Evolutionary conservation across 2,113 vertebrate genomes (phyloP).

Genomic region (Phyllostomus discolor): DNA sequence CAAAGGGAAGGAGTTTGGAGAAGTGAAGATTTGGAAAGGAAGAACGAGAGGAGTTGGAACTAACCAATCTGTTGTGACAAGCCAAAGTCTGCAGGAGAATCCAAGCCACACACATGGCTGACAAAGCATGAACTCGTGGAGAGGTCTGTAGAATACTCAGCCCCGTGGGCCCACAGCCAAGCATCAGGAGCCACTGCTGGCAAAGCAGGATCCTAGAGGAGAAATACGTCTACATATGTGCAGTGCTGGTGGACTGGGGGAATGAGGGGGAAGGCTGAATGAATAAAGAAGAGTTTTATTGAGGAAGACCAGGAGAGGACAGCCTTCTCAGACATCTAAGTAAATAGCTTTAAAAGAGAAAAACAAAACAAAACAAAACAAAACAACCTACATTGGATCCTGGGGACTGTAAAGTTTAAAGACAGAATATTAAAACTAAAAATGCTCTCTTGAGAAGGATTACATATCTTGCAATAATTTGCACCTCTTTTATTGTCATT

Average conservation of each 20-base stretch:
- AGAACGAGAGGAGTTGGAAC: neutral
- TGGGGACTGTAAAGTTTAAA: neutral
- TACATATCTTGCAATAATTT: neutral
- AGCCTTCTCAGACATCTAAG: neutral
- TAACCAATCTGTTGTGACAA: neutral
- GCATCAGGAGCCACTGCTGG: neutral
- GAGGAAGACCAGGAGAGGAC: neutral
- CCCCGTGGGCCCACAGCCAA: neutral
- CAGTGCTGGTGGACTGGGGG: neutral
- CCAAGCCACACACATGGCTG: neutral
- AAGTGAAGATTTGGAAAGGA: neutral
- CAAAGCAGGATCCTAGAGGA: neutral
- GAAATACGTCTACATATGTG: neutral
- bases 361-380: neutral
- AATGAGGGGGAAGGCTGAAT: neutral
- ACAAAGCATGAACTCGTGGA: neutral
- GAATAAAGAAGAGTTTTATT: neutral
- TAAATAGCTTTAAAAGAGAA: neutral
- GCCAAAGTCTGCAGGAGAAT: neutral
- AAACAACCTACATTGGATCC: neutral
- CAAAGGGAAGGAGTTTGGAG: neutral
- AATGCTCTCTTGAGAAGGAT: neutral
- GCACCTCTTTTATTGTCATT: neutral
- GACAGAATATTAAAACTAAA: neutral
- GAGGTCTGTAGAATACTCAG: neutral